phyloP scores from a whole-genome alignment of 2,888 invertebrate genomes.

The Nasonia oneida region DNA sequence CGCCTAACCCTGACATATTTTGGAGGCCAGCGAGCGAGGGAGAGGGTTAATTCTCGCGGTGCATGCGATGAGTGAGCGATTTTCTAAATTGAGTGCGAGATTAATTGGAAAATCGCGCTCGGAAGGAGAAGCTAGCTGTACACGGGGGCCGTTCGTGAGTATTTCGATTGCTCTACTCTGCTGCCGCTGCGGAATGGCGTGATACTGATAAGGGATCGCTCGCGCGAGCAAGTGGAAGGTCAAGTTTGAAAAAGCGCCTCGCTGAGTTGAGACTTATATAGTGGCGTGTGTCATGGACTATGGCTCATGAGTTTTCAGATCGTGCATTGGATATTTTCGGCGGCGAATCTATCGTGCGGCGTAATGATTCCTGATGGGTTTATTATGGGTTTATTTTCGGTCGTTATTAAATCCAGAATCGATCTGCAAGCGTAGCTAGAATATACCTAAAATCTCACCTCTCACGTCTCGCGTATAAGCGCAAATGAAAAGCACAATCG shows the following conservation, averaged over 20 bases:
- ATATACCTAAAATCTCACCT: too few relatives aligned
- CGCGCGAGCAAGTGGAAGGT: background rate
- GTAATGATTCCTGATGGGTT: background rate
- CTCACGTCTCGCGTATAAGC: too few relatives aligned
- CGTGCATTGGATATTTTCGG: background rate
- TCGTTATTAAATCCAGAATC: background rate
- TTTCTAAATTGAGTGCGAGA: slow-evolving; percentile 1
- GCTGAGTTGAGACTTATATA: background rate
- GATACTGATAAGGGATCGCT: background rate
- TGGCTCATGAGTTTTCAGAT: background rate
- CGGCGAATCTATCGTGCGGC: background rate
- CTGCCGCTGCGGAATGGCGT: background rate
- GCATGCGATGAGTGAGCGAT: slow-evolving; percentile 11
- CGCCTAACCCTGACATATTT: slow-evolving; percentile 1
- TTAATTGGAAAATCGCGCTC: slow-evolving; percentile 17
- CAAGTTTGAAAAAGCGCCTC: background rate
- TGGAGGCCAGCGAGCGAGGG: background rate
- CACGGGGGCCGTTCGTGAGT: background rate
- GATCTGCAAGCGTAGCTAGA: too few relatives aligned
- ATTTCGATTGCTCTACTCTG: background rate
- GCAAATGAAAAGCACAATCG: background rate
- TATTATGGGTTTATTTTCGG: background rate
- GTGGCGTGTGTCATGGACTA: background rate
- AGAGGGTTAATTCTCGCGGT: background rate
- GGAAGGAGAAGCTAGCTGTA: background rate